A percentile compares a stretch with the other conserved stretches of the same genome.
Evolutionary conservation across 2,888 invertebrate species (phyloP).

Genomic region (Syrista parreyssii): DNA sequence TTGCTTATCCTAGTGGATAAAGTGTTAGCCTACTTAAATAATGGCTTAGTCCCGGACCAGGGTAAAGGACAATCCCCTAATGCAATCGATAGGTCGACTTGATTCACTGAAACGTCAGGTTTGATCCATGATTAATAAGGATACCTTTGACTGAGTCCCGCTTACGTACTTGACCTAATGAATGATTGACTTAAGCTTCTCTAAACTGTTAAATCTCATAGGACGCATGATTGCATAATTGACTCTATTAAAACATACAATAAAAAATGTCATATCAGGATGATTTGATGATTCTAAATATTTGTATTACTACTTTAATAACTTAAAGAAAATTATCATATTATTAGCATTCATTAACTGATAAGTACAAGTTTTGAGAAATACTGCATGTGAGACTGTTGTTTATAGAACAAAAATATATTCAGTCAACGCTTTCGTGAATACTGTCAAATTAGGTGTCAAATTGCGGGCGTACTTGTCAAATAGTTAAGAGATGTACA

Average conservation of each 20-base stretch:
- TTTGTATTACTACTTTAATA: background rate
- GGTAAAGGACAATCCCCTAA: background rate
- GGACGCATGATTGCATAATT: background rate
- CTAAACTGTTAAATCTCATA: background rate
- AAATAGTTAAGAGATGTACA: too few relatives aligned
- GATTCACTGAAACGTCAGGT: background rate
- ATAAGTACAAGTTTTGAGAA: background rate
- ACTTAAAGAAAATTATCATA: background rate
- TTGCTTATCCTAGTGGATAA: background rate
- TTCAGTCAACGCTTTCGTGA: background rate
- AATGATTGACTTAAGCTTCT: background rate
- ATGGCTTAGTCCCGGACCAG: background rate
- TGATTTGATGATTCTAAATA: background rate
- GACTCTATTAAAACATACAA: background rate
- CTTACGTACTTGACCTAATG: background rate
- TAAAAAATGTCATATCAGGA: background rate
- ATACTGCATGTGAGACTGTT: background rate
- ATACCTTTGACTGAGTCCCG: background rate
- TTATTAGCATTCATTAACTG: background rate
- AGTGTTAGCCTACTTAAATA: background rate
- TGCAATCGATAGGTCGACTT: background rate
- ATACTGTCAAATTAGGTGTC: background rate
- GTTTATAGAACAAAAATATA: background rate
- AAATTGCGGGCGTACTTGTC: background rate
- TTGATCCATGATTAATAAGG: conserved; percentile 1